phyloP scores from a whole-genome alignment of 2,888 invertebrate species.

The Macrophya alboannulata region DNA sequence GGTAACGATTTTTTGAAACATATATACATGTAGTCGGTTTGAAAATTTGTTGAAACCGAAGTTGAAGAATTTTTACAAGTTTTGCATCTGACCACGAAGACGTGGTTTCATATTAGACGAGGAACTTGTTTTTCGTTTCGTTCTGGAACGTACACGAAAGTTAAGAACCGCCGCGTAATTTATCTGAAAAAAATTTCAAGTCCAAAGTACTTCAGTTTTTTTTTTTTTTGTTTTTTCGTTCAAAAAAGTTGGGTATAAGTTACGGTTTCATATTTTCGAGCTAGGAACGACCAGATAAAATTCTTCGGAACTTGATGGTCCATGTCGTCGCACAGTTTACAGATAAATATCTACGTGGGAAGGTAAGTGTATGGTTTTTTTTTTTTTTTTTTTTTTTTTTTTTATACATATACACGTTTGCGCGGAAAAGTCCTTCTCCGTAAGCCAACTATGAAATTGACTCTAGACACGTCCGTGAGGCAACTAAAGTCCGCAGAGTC shows the following conservation, averaged over 20 bases:
- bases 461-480: constrained; percentile 32
- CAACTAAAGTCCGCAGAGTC: constrained; percentile 28
- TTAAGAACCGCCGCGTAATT: too few relatives aligned
- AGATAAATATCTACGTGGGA: background rate
- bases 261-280: too few relatives aligned
- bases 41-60: too few relatives aligned
- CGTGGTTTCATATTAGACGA: too few relatives aligned
- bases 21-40: too few relatives aligned
- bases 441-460: constrained; percentile 24
- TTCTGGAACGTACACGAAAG: too few relatives aligned
- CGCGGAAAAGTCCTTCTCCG: background rate
- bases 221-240: background rate
- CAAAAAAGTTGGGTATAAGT: background rate
- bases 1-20: too few relatives aligned
- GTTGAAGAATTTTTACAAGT: too few relatives aligned
- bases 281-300: too few relatives aligned
- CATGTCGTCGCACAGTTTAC: background rate
- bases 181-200: too few relatives aligned
- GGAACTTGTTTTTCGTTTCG: too few relatives aligned
- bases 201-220: background rate
- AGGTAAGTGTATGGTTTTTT: background rate
- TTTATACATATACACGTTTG: too few relatives aligned
- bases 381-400: background rate
- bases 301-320: background rate
- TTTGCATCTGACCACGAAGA: background rate